phyloP scores from a whole-genome alignment of 2,888 invertebrate species.

The Drosophila koepferae region DNA sequence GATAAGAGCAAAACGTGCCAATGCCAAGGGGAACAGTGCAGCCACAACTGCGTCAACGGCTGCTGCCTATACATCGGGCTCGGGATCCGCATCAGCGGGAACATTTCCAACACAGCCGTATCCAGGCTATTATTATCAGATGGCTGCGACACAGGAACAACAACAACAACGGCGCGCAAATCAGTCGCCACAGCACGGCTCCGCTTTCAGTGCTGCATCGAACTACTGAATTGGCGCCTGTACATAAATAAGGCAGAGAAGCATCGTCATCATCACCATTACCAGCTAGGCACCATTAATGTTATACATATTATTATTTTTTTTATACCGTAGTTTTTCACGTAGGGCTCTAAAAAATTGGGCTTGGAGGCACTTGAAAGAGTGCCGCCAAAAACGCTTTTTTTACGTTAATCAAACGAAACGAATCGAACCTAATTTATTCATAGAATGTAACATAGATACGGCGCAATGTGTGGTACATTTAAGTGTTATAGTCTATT shows the following conservation, averaged over 20 bases:
- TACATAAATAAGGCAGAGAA: slow-evolving; percentile 37
- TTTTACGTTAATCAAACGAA: slow-evolving; percentile 66
- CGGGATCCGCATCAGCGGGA: slow-evolving; percentile 7
- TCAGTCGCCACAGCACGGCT: slow-evolving; percentile 38
- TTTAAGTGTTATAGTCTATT: slow-evolving; percentile 75
- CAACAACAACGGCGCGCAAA: slow-evolving; percentile 25
- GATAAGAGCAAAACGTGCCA: slow-evolving; percentile 76
- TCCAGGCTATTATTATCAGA: slow-evolving; percentile 61
- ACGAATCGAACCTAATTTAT: slow-evolving; percentile 69
- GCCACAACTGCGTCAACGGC: slow-evolving; percentile 44
- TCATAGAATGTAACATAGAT: slow-evolving; percentile 72
- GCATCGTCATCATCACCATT: slow-evolving; percentile 59
- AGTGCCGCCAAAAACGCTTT: slow-evolving; percentile 58
- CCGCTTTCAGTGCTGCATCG: slow-evolving; percentile 42
- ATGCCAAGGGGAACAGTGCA: slow-evolving; percentile 53
- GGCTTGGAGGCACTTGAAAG: slow-evolving; percentile 33
- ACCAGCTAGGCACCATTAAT: slow-evolving; percentile 62
- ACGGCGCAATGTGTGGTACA: slow-evolving; percentile 58
- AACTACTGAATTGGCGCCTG: slow-evolving; percentile 55
- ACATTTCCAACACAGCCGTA: slow-evolving; percentile 43
- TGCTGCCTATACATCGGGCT: slow-evolving; percentile 29
- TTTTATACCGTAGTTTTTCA: slow-evolving; percentile 50
- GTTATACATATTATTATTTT: slow-evolving; percentile 47
- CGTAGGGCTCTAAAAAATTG: slow-evolving; percentile 46
- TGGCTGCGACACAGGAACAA: slow-evolving; percentile 44